A percentile compares a stretch with the other conserved stretches of the same genome.
phyloP scores from a whole-genome alignment of 2,113 vertebrate genomes.

The Pimephales promelas region DNA sequence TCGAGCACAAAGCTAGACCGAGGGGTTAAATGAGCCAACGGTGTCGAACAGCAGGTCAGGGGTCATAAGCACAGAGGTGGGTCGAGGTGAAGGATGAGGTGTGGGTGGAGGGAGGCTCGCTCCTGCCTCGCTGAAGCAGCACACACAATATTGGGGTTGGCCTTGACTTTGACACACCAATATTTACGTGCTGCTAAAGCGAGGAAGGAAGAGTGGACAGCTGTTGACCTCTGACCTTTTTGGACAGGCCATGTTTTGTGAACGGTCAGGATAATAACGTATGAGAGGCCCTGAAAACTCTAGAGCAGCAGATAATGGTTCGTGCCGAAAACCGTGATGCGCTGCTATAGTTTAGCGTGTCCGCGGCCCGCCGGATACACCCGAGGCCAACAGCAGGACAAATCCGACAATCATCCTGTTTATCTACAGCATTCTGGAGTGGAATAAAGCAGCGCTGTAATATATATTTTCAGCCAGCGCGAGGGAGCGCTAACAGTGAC shows the following conservation, averaged over 20 bases:
- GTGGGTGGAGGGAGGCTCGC: too few species aligned
- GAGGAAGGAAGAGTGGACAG: conserved; percentile 79
- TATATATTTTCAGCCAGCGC: too few species aligned
- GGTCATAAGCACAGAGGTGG: too few species aligned
- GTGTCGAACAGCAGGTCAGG: too few species aligned
- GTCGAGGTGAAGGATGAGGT: too few species aligned
- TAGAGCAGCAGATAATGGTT: conserved; percentile 99
- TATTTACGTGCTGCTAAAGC: conserved; percentile 99
- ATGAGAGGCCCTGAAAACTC: conserved; percentile 87
- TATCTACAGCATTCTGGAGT: too few species aligned
- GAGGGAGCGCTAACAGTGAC: too few species aligned
- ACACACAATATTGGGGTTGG: conserved; percentile 99
- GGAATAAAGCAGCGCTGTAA: too few species aligned
- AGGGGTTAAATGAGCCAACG: too few species aligned
- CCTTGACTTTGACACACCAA: conserved; percentile 88
- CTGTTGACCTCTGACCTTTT: conserved; percentile 30
- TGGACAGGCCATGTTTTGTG: conserved; percentile 13
- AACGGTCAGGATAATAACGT: neutral
- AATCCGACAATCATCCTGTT: too few species aligned
- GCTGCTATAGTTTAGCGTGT: conserved; percentile 89
- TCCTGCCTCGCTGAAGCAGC: conserved; percentile 96
- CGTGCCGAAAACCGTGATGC: conserved; percentile 99
- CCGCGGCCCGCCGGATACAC: too few species aligned
- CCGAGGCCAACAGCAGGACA: conserved; percentile 47
- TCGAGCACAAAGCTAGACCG: too few species aligned